These are phyloP conservation scores for Ochotona princeps DNA, from an alignment of 2,113 vertebrate species.

Conservation along the genomic window DNA sequence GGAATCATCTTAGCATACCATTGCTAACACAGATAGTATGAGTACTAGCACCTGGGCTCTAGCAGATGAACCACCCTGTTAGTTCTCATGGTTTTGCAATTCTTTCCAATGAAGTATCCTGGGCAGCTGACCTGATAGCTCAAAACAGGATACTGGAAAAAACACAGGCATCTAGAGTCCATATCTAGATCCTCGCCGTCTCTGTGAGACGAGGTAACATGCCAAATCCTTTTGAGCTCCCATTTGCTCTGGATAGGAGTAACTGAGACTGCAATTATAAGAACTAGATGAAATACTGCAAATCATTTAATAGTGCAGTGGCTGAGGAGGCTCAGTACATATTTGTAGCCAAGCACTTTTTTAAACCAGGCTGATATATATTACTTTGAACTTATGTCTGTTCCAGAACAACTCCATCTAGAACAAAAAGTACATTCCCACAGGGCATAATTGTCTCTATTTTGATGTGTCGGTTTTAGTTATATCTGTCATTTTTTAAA, in stretches of 20 bases:
- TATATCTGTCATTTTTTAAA: constrained; percentile 57
- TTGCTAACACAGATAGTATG: not conserved
- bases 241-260: not conserved
- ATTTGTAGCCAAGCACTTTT: not conserved
- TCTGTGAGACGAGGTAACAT: not conserved
- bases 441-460: constrained; percentile 45
- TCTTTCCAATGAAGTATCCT: not conserved
- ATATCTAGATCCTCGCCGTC: not conserved
- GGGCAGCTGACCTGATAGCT: not conserved
- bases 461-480: constrained; percentile 70
- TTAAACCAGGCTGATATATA: not conserved
- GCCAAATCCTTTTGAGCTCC: not conserved
- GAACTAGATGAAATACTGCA: constrained; percentile 47
- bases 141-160: not conserved
- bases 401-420: constrained; percentile 36
- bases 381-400: constrained; percentile 36
- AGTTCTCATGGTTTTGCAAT: constrained; percentile 33
- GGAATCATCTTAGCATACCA: not conserved
- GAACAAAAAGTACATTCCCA: constrained; percentile 54
- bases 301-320: not conserved
- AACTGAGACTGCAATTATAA: not conserved
- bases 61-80: not conserved
- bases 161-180: not conserved
- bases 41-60: not conserved
- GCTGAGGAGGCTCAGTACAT: not conserved